Evolutionary conservation across 92 coral and sea anemone genomes (phyloP).

Genomic region (Palythoa grandis): DNA sequence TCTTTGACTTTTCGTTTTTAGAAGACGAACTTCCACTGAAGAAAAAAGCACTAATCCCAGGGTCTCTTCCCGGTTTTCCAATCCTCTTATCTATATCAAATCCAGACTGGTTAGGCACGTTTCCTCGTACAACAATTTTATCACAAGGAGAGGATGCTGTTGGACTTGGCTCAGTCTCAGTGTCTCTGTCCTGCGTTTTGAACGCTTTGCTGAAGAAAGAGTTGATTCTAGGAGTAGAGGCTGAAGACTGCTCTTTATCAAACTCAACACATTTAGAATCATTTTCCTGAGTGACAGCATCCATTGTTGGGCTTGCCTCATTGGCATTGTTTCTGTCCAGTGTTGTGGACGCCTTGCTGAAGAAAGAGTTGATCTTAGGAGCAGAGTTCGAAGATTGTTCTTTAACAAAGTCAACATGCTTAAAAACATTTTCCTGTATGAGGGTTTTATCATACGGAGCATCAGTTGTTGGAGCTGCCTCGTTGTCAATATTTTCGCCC

Average conservation of each 20-base stretch:
- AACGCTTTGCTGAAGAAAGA: not conserved
- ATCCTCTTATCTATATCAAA: not conserved
- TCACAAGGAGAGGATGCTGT: not conserved
- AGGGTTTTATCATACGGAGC: not conserved
- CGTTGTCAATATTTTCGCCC: not conserved
- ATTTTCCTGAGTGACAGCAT: not conserved
- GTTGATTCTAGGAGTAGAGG: not conserved
- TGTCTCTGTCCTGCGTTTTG: not conserved
- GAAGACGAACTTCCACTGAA: not conserved
- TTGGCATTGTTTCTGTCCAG: not conserved
- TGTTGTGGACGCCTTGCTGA: constrained; percentile 43
- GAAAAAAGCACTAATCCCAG: constrained; percentile 44
- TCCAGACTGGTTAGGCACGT: not conserved
- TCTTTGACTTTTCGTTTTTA: not conserved
- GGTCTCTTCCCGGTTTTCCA: constrained; percentile 1
- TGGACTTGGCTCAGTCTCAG: not conserved
- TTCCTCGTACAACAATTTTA: not conserved
- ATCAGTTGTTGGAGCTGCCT: not conserved
- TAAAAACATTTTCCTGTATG: not conserved
- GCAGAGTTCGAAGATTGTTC: not conserved
- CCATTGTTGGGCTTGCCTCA: not conserved
- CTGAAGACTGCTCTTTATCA: not conserved
- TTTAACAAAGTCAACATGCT: not conserved
- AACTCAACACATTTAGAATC: not conserved
- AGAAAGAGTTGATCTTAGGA: not conserved